phyloP scores from a whole-genome alignment of 2,113 vertebrate species.

The Phaethon lepturus region DNA sequence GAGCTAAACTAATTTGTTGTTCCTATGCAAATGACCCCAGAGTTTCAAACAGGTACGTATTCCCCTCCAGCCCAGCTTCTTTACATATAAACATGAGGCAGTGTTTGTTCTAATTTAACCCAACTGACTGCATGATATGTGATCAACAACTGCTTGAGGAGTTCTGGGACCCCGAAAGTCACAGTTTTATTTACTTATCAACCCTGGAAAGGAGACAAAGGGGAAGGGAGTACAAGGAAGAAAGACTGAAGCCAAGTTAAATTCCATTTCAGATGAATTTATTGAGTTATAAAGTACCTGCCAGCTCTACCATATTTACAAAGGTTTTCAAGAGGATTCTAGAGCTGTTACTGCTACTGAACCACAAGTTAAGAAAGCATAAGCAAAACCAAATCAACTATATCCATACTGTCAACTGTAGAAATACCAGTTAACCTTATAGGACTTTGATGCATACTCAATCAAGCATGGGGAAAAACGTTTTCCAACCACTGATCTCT shows the following conservation, averaged over 20 bases:
- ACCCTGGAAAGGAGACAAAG: neutral
- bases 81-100: neutral
- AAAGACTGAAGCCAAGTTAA: neutral
- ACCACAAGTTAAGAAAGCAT: neutral
- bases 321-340: neutral
- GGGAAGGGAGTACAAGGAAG: neutral
- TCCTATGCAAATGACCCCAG: neutral
- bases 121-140: neutral
- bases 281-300: constrained; percentile 48
- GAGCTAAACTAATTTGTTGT: neutral
- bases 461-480: neutral
- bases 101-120: neutral
- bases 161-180: neutral
- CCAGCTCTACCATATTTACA: constrained; percentile 57
- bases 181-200: neutral
- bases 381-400: neutral
- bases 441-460: neutral
- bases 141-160: neutral
- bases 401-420: neutral
- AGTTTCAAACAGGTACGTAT: neutral
- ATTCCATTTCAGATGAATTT: constrained; percentile 26
- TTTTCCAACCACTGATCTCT: neutral
- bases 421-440: neutral
- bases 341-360: neutral
- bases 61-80: neutral